Evolutionary conservation across 2,888 invertebrate genomes (phyloP), one percentile per base, ranked within the genome.

Genomic region (Lutraria lutraria): DNA sequence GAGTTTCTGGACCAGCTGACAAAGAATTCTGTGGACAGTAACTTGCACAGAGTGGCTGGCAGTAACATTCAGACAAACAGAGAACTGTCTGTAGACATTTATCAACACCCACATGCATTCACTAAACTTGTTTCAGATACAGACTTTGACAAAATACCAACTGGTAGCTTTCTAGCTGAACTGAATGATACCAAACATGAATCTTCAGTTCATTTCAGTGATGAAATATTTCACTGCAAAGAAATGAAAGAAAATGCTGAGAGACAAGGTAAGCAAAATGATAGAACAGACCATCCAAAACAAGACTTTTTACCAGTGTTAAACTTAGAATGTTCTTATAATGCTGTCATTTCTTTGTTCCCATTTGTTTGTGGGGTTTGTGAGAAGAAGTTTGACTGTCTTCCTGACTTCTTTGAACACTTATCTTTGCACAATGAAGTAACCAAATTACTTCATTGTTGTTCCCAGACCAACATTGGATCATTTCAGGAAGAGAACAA

Each of bases 341-440:
- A n/a, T 76, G 52, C 72, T 76, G 53, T 84, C 31, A 31, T 84
- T 8, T 16, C 84, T 54, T 54, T 84, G 34, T 85, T 85, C 31
- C 85, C 85, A 2, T 85, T 85, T 80, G 60, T 85, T 56, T 85
- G 85, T 85, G 85, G 85, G 12, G 79, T 85, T 25, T 85, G 85
- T 60, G 60, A 80, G 76, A 43, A 85, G 43, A 85, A 85, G 52
- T 85, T 85, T 60, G 79, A 85, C 34, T 34, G 15, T 52, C 12
- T 85, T 1, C 34, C 34, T 16, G 15, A 13, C 4, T 85, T 43
- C 52, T 85, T 60, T 79, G 72, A 29, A 29, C 85, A 85, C 31
- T 79, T 85, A 19, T 31, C 85, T 21, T 21, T 52, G 16, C 85
- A 85, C 43, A 60, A 80, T 16, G 31, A 80, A 19, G 29, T 60